Evolutionary conservation across 2,113 vertebrate genomes (phyloP).

Genomic region (Leptobrachium ailaonicum): DNA sequence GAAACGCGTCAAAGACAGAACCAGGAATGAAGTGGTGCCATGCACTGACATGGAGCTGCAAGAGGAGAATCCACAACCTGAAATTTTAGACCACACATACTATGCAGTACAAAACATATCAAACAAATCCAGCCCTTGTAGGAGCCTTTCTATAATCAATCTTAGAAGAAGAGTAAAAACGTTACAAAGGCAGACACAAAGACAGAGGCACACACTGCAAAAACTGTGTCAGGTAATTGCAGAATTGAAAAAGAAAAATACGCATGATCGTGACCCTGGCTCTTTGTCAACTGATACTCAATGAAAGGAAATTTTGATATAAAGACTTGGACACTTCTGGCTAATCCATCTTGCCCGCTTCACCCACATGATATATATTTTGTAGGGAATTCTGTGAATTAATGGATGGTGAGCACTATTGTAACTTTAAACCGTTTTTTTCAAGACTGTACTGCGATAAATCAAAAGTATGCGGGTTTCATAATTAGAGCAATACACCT

Average conservation of each 20-base stretch:
- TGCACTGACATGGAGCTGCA: background rate
- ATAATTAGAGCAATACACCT: too few species aligned
- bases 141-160: background rate
- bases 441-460: too few species aligned
- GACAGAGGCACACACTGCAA: slow-evolving; percentile 29
- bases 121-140: background rate
- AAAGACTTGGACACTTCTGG: too few species aligned
- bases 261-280: background rate
- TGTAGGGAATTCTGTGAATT: too few species aligned
- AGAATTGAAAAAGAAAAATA: slow-evolving; percentile 20
- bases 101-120: background rate
- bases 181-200: slow-evolving; percentile 32
- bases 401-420: too few species aligned
- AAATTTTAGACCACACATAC: slow-evolving; percentile 23
- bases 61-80: background rate
- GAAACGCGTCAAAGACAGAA: background rate
- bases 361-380: too few species aligned
- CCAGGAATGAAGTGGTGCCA: background rate
- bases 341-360: too few species aligned
- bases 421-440: too few species aligned
- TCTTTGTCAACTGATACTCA: too few species aligned
- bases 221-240: slow-evolving; percentile 18
- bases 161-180: slow-evolving; percentile 31
- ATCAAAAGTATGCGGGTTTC: too few species aligned
- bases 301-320: too few species aligned